Evolutionary conservation across 2,113 vertebrate genomes (phyloP).

Genomic region (Lontra canadensis): DNA sequence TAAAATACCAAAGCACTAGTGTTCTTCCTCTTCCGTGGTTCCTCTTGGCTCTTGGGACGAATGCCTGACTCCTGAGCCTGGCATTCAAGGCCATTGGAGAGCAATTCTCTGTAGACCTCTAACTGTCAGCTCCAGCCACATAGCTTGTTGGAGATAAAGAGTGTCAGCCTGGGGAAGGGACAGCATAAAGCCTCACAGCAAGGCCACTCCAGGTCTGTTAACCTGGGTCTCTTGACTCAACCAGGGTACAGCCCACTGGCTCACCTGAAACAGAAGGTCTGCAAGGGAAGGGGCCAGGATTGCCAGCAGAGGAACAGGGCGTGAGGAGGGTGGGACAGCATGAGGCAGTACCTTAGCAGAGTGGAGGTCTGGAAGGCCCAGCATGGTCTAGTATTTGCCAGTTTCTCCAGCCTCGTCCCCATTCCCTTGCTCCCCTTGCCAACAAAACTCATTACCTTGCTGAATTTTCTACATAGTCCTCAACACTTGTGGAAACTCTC

Average conservation of each 20-base stretch:
- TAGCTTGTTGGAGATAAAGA: background rate
- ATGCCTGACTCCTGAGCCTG: background rate
- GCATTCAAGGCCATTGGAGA: background rate
- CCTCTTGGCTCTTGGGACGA: background rate
- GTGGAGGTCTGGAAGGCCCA: background rate
- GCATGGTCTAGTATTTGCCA: background rate
- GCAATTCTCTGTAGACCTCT: background rate
- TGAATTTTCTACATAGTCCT: background rate
- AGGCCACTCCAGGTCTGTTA: background rate
- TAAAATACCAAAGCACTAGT: background rate
- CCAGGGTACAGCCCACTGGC: background rate
- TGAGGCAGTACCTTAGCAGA: background rate
- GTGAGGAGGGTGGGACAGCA: background rate
- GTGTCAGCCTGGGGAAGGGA: background rate
- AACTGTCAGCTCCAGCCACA: background rate
- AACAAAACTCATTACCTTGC: background rate
- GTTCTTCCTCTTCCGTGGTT: background rate
- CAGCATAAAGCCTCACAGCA: background rate
- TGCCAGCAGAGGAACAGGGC: background rate
- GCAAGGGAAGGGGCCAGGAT: background rate
- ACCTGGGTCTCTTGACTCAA: background rate
- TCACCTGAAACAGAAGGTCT: background rate
- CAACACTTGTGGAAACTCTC: background rate
- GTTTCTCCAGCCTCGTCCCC: background rate
- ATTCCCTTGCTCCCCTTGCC: background rate